These are phyloP conservation scores for Betta splendens DNA, from an alignment of 2,797 vertebrate genomes.

Conservation along the genomic window DNA sequence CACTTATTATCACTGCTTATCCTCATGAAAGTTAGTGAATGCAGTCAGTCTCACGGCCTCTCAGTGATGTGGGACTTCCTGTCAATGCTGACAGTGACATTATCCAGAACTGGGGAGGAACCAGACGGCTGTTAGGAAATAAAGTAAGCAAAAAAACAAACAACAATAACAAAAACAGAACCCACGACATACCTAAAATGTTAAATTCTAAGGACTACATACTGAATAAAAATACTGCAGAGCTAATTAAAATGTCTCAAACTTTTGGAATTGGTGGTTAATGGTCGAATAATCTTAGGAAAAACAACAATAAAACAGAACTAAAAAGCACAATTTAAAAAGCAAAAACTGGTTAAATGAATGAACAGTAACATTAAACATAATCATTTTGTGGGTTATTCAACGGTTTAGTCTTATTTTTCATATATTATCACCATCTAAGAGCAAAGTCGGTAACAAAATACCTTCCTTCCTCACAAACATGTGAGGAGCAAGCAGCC, in stretches of 20 bases:
- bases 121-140: conserved; percentile 4
- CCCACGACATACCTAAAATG: not conserved
- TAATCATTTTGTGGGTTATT: not conserved
- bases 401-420: not conserved
- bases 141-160: not conserved
- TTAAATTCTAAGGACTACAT: not conserved
- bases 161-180: not conserved
- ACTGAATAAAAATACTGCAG: too few species aligned
- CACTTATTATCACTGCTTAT: conserved; percentile 13
- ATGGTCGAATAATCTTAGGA: too few species aligned
- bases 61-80: conserved; percentile 54
- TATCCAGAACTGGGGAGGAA: conserved; percentile 40
- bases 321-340: not conserved
- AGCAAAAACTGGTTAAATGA: not conserved
- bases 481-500: not conserved
- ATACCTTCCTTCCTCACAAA: not conserved
- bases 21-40: conserved; percentile 9
- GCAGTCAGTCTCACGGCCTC: conserved; percentile 24
- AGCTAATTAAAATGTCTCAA: too few species aligned
- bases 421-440: not conserved
- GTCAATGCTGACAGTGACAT: conserved; percentile 53
- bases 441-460: not conserved
- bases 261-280: too few species aligned
- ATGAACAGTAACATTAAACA: not conserved
- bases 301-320: not conserved